Percentiles rank a stretch among this genome's conserved stretches.
These are phyloP conservation scores for Cantharis lateralis DNA, from an alignment of 2,888 invertebrate species.

Conservation along the genomic window DNA sequence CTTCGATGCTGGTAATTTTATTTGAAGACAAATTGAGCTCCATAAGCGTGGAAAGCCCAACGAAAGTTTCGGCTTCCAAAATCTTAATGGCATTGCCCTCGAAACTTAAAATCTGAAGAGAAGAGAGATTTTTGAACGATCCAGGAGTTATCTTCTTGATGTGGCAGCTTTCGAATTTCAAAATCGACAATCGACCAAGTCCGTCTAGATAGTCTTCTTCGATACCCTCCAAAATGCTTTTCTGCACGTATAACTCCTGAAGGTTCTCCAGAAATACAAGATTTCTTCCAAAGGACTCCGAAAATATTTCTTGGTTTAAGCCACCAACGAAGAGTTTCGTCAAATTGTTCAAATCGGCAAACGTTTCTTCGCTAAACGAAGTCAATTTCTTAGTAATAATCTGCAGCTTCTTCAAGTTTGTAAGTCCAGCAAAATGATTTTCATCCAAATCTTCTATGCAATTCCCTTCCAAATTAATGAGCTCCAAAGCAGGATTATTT, in stretches of 20 bases:
- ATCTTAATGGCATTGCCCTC: background rate
- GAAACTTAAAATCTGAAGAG: background rate
- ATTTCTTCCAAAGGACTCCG: background rate
- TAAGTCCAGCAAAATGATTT: background rate
- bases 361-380: background rate
- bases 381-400: background rate
- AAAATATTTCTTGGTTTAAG: background rate
- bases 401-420: background rate
- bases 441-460: background rate
- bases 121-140: background rate
- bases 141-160: background rate
- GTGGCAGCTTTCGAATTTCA: background rate
- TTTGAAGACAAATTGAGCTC: background rate
- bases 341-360: background rate
- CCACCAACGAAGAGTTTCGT: background rate
- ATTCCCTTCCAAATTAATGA: background rate
- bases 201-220: background rate
- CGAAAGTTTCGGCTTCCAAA: background rate
- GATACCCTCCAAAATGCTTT: background rate
- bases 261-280: background rate
- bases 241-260: background rate
- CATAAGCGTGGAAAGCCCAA: background rate
- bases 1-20: background rate
- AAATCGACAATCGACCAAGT: background rate
- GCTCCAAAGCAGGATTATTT: background rate